phyloP scores from a whole-genome alignment of 23 tunicate genomes.

The Ascidia mentula region DNA sequence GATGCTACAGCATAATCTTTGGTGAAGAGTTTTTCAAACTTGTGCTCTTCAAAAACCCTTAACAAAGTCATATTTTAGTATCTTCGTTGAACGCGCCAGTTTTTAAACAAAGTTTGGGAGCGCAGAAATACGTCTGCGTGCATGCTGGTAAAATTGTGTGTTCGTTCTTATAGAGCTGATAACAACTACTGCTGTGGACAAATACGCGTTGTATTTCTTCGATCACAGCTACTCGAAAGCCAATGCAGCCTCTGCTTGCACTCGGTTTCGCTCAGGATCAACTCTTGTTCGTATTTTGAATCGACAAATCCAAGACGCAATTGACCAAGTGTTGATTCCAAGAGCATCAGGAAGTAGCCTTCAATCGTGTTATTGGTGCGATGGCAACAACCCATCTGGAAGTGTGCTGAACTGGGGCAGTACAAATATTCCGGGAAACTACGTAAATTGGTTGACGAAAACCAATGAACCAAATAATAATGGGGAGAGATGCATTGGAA shows the following conservation, averaged over 20 bases:
- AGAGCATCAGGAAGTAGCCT: neutral
- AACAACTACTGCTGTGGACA: neutral
- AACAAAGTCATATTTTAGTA: too few species aligned
- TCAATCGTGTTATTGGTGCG: neutral
- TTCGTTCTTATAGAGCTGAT: neutral
- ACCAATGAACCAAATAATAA: neutral
- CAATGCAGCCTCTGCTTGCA: neutral
- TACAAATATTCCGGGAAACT: neutral
- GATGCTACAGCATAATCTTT: too few species aligned
- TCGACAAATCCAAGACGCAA: neutral
- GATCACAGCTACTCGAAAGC: neutral
- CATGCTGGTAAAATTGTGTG: too few species aligned
- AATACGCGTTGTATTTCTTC: neutral
- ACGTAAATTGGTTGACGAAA: neutral
- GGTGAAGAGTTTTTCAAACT: too few species aligned
- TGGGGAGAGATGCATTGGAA: neutral
- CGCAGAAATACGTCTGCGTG: too few species aligned
- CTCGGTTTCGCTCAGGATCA: neutral
- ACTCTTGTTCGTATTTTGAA: neutral
- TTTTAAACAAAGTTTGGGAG: too few species aligned
- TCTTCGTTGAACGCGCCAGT: too few species aligned
- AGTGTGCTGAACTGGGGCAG: neutral
- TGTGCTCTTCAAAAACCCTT: too few species aligned
- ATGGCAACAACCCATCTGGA: neutral
- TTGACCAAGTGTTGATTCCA: neutral